These are phyloP conservation scores for Andrena minutula DNA, from an alignment of 2,888 invertebrate genomes.

Conservation along the genomic window DNA sequence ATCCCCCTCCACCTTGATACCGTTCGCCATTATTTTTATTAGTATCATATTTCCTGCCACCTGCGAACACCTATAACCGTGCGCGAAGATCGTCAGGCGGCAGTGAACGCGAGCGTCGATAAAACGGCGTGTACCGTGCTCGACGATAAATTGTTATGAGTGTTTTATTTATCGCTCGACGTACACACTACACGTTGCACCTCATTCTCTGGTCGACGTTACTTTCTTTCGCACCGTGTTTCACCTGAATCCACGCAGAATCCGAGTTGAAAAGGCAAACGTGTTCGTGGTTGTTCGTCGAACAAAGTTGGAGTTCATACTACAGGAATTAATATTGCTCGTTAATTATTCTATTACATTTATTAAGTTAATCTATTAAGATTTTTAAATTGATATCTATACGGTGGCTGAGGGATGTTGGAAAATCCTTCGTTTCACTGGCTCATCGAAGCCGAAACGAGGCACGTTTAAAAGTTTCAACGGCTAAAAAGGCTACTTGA, in stretches of 20 bases:
- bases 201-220: conserved; percentile 7
- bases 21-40: conserved; percentile 77
- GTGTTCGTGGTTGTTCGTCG: background rate
- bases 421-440: conserved; percentile 10
- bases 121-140: conserved; percentile 57
- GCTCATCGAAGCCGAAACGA: conserved; percentile 1
- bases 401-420: background rate
- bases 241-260: background rate
- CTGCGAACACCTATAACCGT: conserved; percentile 73
- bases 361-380: too few species aligned
- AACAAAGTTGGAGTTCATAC: background rate
- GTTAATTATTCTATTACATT: too few species aligned
- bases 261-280: background rate
- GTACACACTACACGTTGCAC: conserved; percentile 10
- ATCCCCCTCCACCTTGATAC: conserved; percentile 57
- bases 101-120: conserved; percentile 64
- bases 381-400: too few species aligned
- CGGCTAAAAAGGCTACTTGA: background rate
- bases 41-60: conserved; percentile 75
- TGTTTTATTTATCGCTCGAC: conserved; percentile 70
- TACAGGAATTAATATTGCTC: too few species aligned
- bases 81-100: conserved; percentile 58
- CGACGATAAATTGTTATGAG: conserved; percentile 73
- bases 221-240: background rate
- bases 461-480: conserved; percentile 33